A percentile compares a stretch with the other conserved stretches of the same genome.
Evolutionary conservation across 2,797 vertebrate species (phyloP).

Genomic region (Amniataba percoides): DNA sequence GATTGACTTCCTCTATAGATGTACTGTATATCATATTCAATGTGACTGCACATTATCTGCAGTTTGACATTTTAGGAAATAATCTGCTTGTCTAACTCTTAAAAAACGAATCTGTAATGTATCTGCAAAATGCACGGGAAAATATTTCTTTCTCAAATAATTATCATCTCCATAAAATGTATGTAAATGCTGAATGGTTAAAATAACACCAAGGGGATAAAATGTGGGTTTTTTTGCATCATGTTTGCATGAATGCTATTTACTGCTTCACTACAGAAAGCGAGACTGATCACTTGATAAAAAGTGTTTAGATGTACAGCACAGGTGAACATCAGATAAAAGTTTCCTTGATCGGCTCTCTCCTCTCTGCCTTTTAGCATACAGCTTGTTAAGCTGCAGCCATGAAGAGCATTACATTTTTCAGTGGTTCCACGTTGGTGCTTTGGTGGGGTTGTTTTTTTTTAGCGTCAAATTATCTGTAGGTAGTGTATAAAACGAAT

Average conservation of each 20-base stretch:
- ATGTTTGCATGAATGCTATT: background rate
- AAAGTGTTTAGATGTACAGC: background rate
- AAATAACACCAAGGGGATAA: background rate
- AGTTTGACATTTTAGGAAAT: too few species aligned
- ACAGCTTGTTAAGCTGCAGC: background rate
- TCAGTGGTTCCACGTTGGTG: background rate
- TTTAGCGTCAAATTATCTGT: background rate
- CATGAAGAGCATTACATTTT: background rate
- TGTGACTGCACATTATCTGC: too few species aligned
- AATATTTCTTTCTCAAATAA: background rate
- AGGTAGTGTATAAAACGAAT: slow-evolving; percentile 3
- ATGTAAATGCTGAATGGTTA: background rate
- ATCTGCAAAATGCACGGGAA: too few species aligned
- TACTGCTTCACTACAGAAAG: background rate
- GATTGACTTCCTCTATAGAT: background rate
- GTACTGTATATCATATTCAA: too few species aligned
- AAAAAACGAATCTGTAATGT: too few species aligned
- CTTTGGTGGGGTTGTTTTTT: background rate
- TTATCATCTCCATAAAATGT: background rate
- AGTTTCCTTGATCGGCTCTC: background rate
- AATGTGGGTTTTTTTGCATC: background rate
- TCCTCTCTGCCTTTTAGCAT: background rate
- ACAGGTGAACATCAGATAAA: slow-evolving; percentile 9
- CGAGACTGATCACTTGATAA: background rate
- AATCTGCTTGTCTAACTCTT: too few species aligned